Percentiles rank a stretch among this genome's conserved stretches.
phyloP scores from a whole-genome alignment of 2,113 vertebrate genomes.

The Tylochromis polylepis region DNA sequence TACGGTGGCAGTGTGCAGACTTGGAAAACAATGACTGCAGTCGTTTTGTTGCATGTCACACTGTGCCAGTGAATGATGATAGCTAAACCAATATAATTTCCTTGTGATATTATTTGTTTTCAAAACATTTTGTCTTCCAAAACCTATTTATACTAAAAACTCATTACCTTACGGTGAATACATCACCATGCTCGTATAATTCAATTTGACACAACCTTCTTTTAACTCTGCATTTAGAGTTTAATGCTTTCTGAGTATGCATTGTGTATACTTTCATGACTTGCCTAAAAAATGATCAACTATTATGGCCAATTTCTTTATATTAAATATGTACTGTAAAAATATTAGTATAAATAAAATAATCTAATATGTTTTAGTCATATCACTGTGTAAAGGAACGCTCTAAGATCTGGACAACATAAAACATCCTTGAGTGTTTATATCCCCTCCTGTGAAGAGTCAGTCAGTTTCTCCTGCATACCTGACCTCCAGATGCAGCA shows the following conservation, averaged over 20 bases:
- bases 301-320: not conserved
- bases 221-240: not conserved
- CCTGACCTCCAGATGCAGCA: constrained; percentile 96
- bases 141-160: not conserved
- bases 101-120: not conserved
- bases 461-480: constrained; percentile 48
- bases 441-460: not conserved
- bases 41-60: not conserved
- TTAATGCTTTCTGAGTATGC: not conserved
- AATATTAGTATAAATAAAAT: not conserved
- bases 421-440: not conserved
- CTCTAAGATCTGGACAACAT: not conserved
- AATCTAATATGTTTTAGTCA: not conserved
- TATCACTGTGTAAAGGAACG: not conserved
- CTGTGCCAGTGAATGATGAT: not conserved
- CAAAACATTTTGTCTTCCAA: not conserved
- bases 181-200: not conserved
- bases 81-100: not conserved
- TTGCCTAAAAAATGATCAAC: not conserved
- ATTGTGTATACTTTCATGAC: not conserved
- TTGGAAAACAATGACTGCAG: not conserved
- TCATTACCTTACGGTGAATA: not conserved
- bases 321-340: not conserved
- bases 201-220: not conserved
- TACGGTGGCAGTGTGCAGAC: not conserved